These are phyloP conservation scores for Drosophila kikkawai DNA, from an alignment of 1,140 invertebrate species.

Conservation along the genomic window DNA sequence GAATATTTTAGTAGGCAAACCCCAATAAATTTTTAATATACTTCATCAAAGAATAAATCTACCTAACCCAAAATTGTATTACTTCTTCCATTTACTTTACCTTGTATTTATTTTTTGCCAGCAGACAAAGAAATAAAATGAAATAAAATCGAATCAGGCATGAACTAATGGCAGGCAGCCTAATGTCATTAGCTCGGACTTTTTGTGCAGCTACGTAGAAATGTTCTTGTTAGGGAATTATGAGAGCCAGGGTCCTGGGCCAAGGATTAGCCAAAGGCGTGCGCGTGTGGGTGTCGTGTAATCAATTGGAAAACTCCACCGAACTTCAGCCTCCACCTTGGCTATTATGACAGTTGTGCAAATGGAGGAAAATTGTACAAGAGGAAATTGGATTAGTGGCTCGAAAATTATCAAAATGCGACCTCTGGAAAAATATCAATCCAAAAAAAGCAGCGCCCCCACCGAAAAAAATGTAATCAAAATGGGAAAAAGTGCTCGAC, in stretches of 20 bases:
- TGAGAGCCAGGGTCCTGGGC: slow-evolving; percentile 28
- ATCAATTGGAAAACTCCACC: slow-evolving; percentile 62
- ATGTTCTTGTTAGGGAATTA: slow-evolving; percentile 69
- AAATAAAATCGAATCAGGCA: slow-evolving; percentile 72
- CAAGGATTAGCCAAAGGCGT: slow-evolving; percentile 55
- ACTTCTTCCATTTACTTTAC: not conserved
- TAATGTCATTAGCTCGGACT: slow-evolving; percentile 64
- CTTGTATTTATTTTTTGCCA: not conserved
- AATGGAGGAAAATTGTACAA: slow-evolving; percentile 46
- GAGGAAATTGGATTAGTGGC: slow-evolving; percentile 61
- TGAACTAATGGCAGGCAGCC: slow-evolving; percentile 64
- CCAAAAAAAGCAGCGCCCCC: slow-evolving; percentile 27
- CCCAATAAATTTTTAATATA: not conserved
- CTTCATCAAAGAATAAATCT: not conserved
- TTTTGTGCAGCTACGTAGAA: slow-evolving; percentile 54
- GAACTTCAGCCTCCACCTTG: slow-evolving; percentile 3
- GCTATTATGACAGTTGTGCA: slow-evolving; percentile 75
- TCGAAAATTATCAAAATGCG: slow-evolving; percentile 55
- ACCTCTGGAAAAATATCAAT: slow-evolving; percentile 62
- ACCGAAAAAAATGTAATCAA: slow-evolving; percentile 57
- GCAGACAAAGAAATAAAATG: slow-evolving; percentile 21
- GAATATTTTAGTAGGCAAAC: not conserved
- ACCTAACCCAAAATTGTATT: slow-evolving; percentile 2
- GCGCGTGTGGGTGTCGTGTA: slow-evolving; percentile 46
- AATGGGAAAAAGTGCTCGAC: slow-evolving; percentile 43